Conservation (phyloP, 2,888 invertebrate species). For the Tiliacea citrago region DNA sequence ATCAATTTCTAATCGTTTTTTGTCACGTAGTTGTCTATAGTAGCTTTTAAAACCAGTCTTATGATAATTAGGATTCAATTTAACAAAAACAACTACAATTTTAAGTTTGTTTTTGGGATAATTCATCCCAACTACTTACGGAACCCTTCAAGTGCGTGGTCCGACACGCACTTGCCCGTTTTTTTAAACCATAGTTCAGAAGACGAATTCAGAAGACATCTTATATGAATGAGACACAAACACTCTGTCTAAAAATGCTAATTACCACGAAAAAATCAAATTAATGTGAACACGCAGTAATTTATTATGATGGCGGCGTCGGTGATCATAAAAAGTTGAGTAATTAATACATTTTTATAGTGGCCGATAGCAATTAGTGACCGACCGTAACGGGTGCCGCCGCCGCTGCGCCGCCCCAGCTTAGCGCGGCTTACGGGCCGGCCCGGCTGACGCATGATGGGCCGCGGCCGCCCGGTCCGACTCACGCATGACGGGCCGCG, state of each 20-base stretch:
- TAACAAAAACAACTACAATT: too few species aligned
- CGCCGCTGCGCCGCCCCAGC: neutral
- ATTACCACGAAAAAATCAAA: conserved; percentile 9
- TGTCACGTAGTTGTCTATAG: too few species aligned
- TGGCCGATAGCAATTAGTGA: conserved; percentile 21
- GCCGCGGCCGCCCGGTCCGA: neutral
- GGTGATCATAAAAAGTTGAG: conserved; percentile 10
- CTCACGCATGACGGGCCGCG: too few species aligned
- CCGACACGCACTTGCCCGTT: too few species aligned
- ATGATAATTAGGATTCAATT: too few species aligned
- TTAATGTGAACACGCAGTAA: neutral
- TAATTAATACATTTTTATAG: conserved; percentile 41
- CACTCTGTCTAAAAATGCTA: conserved; percentile 1
- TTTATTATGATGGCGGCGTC: conserved; percentile 2
- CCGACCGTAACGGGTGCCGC: neutral
- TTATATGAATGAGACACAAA: neutral
- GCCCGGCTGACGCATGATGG: too few species aligned
- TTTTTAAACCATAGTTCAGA: conserved; percentile 24
- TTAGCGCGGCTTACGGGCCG: conserved; percentile 6
- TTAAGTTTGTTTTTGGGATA: too few species aligned
- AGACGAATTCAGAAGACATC: neutral
- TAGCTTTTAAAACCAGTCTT: too few species aligned
- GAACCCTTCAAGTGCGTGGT: too few species aligned
- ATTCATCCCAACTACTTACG: too few species aligned
- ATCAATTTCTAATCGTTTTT: too few species aligned